Evolutionary conservation across 2,888 invertebrate genomes (phyloP).

Genomic region (Callinectes sapidus): DNA sequence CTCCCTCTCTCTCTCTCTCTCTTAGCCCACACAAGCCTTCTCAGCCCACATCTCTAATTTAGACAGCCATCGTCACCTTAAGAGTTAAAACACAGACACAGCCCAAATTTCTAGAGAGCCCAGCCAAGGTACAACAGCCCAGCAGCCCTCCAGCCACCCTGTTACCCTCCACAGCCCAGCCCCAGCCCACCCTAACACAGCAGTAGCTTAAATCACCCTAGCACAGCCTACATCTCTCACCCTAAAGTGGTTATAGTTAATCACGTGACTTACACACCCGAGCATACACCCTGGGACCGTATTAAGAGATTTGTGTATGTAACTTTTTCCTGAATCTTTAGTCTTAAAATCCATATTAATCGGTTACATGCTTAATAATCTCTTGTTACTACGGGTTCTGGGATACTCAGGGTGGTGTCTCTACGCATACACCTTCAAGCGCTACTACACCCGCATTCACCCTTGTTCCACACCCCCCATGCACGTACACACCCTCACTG

Average conservation of each 20-base stretch:
- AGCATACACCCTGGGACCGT: background rate
- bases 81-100: background rate
- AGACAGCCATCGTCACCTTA: background rate
- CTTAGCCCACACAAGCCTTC: background rate
- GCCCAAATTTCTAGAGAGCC: background rate
- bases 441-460: background rate
- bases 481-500: background rate
- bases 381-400: too few relatives aligned
- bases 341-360: too few relatives aligned
- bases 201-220: background rate
- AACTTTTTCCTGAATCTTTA: too few relatives aligned
- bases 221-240: background rate
- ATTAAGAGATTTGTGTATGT: too few relatives aligned
- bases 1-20: background rate
- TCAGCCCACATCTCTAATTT: background rate
- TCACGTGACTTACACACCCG: background rate
- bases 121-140: background rate
- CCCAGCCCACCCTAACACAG: background rate
- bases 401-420: background rate
- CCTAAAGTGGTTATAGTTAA: background rate
- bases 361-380: too few relatives aligned
- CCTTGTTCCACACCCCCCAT: background rate
- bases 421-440: background rate
- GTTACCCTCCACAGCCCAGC: background rate
- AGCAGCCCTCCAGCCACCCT: background rate